Conservation (phyloP, 30 jellyfish, hydroid and myxozoan genomes). For the Chironex yamaguchii region DNA sequence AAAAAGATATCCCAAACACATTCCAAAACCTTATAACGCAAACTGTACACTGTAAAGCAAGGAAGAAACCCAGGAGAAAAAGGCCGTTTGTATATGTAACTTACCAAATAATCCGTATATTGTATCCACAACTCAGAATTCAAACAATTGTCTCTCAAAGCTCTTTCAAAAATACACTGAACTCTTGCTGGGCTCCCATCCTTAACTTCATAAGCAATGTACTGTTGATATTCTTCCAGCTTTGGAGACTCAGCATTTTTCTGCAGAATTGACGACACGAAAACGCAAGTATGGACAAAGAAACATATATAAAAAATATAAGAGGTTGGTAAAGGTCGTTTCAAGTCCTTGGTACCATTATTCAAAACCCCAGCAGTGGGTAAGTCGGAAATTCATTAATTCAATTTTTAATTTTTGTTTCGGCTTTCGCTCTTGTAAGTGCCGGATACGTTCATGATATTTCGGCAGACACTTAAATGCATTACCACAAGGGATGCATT, state of each 20-base stretch:
- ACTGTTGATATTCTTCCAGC: conserved; percentile 69
- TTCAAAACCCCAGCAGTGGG: not conserved
- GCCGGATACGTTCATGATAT: not conserved
- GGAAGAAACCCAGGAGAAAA: too few species aligned
- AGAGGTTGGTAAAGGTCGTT: not conserved
- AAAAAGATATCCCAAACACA: too few species aligned
- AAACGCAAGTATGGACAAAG: too few species aligned
- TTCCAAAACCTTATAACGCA: too few species aligned
- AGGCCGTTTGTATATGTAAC: too few species aligned
- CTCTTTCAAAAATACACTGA: conserved; percentile 91
- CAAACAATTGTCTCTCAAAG: conserved; percentile 86
- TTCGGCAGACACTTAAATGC: not conserved
- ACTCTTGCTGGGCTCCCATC: conserved; percentile 97
- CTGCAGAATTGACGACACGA: too few species aligned
- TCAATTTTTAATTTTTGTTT: too few species aligned
- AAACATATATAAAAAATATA: not conserved
- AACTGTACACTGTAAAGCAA: too few species aligned
- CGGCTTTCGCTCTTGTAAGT: not conserved
- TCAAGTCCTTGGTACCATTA: not conserved
- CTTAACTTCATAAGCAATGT: conserved; percentile 72
- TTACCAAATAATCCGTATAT: conserved; percentile 83
- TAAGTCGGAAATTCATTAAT: too few species aligned
- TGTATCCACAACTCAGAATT: conserved; percentile 80
- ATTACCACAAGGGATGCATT: too few species aligned
- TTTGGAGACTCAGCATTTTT: conserved; percentile 65